Evolutionary conservation across 1,140 invertebrate species (phyloP).

Genomic region (Kradibia gibbosae): DNA sequence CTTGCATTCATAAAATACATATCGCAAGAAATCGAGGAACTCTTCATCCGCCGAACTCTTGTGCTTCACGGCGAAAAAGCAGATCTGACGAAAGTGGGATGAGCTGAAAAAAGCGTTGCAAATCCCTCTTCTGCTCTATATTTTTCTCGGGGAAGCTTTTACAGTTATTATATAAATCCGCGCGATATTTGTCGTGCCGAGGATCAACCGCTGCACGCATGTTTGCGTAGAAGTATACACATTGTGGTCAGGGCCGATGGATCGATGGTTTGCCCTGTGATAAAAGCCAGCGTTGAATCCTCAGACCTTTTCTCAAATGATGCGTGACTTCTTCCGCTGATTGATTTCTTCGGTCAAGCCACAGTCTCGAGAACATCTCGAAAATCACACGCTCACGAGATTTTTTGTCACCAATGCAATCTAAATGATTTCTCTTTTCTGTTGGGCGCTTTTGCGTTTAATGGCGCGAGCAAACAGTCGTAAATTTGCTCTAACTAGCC

Average conservation of each 20-base stretch:
- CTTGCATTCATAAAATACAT: background rate
- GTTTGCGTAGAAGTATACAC: background rate
- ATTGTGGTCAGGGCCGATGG: slow-evolving; percentile 17
- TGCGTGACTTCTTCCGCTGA: slow-evolving; percentile 38
- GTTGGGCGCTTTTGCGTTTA: background rate
- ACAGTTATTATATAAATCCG: slow-evolving; percentile 47
- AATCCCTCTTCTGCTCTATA: slow-evolving; percentile 26
- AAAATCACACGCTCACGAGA: background rate
- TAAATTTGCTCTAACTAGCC: background rate
- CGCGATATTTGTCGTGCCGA: slow-evolving; percentile 10
- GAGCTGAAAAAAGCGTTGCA: background rate
- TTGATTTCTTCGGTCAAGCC: slow-evolving; percentile 26
- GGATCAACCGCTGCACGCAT: background rate
- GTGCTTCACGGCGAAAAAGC: background rate
- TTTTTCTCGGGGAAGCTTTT: slow-evolving; percentile 34
- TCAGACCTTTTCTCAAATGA: slow-evolving; percentile 60
- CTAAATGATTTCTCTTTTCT: slow-evolving; percentile 29
- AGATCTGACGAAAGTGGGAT: slow-evolving; percentile 4
- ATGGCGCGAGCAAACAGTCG: background rate
- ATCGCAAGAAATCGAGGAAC: background rate
- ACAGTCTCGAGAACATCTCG: slow-evolving; percentile 45
- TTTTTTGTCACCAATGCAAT: background rate
- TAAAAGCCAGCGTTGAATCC: slow-evolving; percentile 64
- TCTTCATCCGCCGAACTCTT: slow-evolving; percentile 3
- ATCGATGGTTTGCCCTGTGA: slow-evolving; percentile 65